Evolutionary conservation across 1,140 invertebrate genomes (phyloP).

Genomic region (Papilio dardanus): DNA sequence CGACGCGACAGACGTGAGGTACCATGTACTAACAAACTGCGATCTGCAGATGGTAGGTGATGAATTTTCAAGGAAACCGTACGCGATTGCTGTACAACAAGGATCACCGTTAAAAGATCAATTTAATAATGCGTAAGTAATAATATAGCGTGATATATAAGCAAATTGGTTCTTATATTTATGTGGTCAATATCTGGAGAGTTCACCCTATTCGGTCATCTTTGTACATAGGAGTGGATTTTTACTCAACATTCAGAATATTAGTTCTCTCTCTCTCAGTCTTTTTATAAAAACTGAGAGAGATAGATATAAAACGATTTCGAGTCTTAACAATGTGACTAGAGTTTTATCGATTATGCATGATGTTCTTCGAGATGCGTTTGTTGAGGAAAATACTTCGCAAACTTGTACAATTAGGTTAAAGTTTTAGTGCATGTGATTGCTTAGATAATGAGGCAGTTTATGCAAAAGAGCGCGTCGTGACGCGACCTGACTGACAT

Average conservation of each 20-base stretch:
- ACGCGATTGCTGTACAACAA: conserved; percentile 97
- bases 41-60: conserved; percentile 95
- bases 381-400: not conserved
- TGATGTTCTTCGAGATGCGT: not conserved
- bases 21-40: conserved; percentile 92
- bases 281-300: not conserved
- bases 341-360: not conserved
- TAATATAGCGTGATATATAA: not conserved
- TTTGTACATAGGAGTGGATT: too few relatives aligned
- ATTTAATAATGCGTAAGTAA: conserved; percentile 94
- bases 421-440: not conserved
- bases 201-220: too few relatives aligned
- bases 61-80: conserved; percentile 98
- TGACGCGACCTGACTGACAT: conserved; percentile 7
- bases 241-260: too few relatives aligned
- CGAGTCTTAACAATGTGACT: not conserved
- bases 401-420: not conserved
- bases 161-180: not conserved
- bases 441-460: not conserved
- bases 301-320: not conserved
- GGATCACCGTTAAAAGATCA: conserved; percentile 96
- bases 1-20: conserved; percentile 96
- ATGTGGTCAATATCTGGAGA: not conserved
- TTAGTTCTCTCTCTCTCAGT: not conserved
- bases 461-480: not conserved